Percentiles rank a stretch among this genome's conserved stretches.
Evolutionary conservation across 2,113 vertebrate species (phyloP).

Genomic region (Tragelaphus strepsiceros): DNA sequence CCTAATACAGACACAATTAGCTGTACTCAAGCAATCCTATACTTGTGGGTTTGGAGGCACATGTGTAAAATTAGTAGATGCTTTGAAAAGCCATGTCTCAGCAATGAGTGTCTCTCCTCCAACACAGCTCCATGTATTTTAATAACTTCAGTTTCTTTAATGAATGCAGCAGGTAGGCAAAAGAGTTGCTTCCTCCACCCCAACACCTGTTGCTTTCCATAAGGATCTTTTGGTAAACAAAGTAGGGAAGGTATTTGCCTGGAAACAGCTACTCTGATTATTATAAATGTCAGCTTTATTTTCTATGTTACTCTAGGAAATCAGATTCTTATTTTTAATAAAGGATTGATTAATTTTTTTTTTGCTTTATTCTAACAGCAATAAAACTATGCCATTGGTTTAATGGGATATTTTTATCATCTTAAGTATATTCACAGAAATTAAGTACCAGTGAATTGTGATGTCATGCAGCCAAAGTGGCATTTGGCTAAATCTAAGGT

Average conservation of each 20-base stretch:
- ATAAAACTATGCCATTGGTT: neutral
- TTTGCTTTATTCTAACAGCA: neutral
- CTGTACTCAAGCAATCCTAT: neutral
- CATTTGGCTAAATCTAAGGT: neutral
- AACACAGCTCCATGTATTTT: neutral
- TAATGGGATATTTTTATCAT: neutral
- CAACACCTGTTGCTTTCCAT: neutral
- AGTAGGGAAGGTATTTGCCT: neutral
- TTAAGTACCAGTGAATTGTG: neutral
- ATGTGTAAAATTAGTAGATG: neutral
- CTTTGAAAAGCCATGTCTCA: neutral
- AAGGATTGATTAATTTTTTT: neutral
- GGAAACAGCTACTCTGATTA: neutral
- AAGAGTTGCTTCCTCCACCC: neutral
- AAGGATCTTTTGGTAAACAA: neutral
- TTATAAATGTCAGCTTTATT: neutral
- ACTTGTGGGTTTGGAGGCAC: neutral
- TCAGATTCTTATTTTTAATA: neutral
- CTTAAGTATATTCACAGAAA: neutral
- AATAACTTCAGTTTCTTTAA: neutral
- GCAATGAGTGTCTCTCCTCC: neutral
- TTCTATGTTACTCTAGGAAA: neutral
- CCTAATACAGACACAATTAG: neutral
- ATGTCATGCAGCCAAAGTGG: neutral
- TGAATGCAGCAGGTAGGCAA: neutral